phyloP scores from a whole-genome alignment of 2,888 invertebrate species.

The Andrena haemorrhoa region DNA sequence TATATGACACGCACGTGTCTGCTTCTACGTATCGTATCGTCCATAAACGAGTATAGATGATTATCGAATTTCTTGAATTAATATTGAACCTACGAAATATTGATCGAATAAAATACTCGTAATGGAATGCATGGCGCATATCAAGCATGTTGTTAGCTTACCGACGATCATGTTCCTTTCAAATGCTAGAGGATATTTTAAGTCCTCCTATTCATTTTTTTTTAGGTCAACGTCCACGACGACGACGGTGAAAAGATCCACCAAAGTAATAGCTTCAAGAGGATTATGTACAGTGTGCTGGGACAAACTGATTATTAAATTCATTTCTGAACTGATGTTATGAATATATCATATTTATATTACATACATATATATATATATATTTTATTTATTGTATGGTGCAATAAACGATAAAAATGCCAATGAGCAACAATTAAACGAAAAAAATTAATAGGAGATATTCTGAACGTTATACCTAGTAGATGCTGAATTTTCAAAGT shows the following conservation, averaged over 20 bases:
- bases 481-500: not conserved
- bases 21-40: conserved; percentile 9
- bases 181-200: not conserved
- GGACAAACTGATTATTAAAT: conserved; percentile 89
- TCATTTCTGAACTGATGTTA: conserved; percentile 70
- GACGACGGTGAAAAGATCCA: conserved; percentile 93
- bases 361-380: conserved; percentile 66
- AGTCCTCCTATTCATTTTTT: conserved; percentile 58
- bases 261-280: conserved; percentile 96
- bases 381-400: conserved; percentile 77
- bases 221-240: conserved; percentile 89
- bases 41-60: conserved; percentile 17
- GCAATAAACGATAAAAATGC: conserved; percentile 55
- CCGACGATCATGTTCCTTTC: not conserved
- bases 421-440: conserved; percentile 9
- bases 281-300: conserved; percentile 96
- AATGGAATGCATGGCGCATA: not conserved
- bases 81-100: not conserved
- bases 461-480: not conserved
- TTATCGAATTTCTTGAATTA: not conserved
- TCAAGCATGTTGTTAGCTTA: not conserved
- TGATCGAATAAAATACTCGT: conserved; percentile 4
- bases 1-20: conserved; percentile 23
- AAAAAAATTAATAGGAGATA: not conserved
- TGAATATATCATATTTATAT: conserved; percentile 74